Evolutionary conservation across 2,888 invertebrate species (phyloP).

Genomic region (Cancer borealis): DNA sequence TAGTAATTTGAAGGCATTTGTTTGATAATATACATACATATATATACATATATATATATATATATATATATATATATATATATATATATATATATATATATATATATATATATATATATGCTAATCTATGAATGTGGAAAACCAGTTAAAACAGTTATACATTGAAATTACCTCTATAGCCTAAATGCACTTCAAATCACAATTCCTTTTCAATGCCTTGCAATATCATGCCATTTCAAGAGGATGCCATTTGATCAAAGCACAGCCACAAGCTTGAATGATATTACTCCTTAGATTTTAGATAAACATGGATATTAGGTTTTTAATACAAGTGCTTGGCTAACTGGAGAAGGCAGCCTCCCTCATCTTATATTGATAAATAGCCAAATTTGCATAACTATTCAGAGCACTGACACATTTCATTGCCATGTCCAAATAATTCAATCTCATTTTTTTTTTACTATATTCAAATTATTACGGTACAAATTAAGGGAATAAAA

Average conservation of each 20-base stretch:
- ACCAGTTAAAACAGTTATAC: conserved; percentile 73
- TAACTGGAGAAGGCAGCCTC: not conserved
- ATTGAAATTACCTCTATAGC: conserved; percentile 62
- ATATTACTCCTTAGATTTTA: conserved; percentile 10
- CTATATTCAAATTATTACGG: not conserved
- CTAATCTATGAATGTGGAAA: conserved; percentile 69
- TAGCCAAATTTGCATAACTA: not conserved
- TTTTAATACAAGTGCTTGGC: not conserved
- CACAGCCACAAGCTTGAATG: conserved; percentile 65
- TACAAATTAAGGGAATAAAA: not conserved
- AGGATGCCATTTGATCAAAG: conserved; percentile 67
- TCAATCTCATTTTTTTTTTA: not conserved
- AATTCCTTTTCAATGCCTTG: conserved; percentile 60
- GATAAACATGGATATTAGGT: not conserved
- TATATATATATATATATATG: conserved; percentile 59
- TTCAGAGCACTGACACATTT: not conserved
- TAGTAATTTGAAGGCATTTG: conserved; percentile 69
- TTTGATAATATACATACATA: conserved; percentile 58
- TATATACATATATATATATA: conserved; percentile 69
- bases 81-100: conserved; percentile 25
- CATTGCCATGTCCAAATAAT: not conserved
- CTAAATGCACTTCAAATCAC: conserved; percentile 72
- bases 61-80: conserved; percentile 60
- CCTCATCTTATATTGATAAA: not conserved
- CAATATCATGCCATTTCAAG: conserved; percentile 56